These are phyloP conservation scores for Dolichotis patagonum DNA, from an alignment of 2,113 vertebrate genomes.

Conservation along the genomic window DNA sequence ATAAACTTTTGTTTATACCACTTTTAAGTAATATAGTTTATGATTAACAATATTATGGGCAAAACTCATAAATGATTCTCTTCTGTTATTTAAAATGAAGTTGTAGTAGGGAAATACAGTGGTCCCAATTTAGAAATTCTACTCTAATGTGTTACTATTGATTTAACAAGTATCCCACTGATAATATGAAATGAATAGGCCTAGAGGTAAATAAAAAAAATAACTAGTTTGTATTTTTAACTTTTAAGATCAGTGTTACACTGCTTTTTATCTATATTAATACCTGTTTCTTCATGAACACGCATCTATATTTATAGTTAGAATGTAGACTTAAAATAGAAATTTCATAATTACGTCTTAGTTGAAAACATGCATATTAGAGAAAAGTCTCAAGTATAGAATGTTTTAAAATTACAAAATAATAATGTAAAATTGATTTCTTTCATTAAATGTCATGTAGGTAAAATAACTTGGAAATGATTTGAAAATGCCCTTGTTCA, in stretches of 20 bases:
- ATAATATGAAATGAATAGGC: background rate
- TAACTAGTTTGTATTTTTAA: background rate
- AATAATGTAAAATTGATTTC: background rate
- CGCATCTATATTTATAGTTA: background rate
- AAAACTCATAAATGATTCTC: background rate
- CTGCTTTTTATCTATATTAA: background rate
- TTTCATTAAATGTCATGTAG: background rate
- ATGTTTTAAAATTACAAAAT: constrained; percentile 38
- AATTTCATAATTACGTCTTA: constrained; percentile 27
- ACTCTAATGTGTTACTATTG: background rate
- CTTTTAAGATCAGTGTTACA: background rate
- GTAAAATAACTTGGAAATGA: constrained; percentile 16
- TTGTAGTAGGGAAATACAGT: background rate
- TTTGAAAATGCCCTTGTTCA: constrained; percentile 38
- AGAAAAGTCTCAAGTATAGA: background rate
- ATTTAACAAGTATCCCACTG: background rate
- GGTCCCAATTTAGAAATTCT: background rate
- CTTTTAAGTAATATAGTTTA: background rate
- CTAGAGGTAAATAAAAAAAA: background rate
- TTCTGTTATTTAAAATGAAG: constrained; percentile 4
- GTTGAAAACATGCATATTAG: background rate
- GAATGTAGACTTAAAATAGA: background rate
- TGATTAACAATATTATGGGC: background rate
- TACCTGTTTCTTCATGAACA: background rate
- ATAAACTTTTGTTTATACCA: background rate